Base-by-base conservation (phyloP, 2,113 vertebrate species). In the Emydura subglobosa region DNA sequence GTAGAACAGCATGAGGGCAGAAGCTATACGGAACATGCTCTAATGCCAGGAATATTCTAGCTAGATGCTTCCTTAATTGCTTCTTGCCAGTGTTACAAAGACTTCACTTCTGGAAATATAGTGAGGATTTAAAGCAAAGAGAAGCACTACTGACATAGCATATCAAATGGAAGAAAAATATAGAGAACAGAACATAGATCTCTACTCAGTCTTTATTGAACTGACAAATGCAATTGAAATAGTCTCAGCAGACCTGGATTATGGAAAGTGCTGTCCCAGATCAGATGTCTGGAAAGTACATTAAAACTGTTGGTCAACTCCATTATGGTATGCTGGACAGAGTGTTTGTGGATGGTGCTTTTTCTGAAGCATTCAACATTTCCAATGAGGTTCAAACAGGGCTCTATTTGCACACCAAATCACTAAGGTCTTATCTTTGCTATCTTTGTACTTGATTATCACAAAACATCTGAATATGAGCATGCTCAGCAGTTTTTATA, bases 191-290 rank as follows among this genome's bases (percentile, higher is more conserved):
- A 96, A 88, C 78, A 91, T 92, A 68, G 95, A 93, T 94, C 87
- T 91, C 81, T 87, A 79, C 87, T 94, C 83, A 82, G 78, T 95
- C 88, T 95, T 91, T 83, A 94, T 42, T 86, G 89, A 94, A 95
- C 65, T 94, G 88, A 97, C 86, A 95, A 94, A 96, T 92, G 93
- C 61, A 96, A 92, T 25, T 85, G 90, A 95, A 97, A 85, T 21
- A 82, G 94, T 83, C 93, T 90, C 91, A 93, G 94, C 22, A 96
- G 86, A 90, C 83, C 50, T 74, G 80, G 88, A 88, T 92, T 96
- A 93, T 49, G 92, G 95, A 95, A 97, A 95, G 79, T 55, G 49
- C 65, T 87, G 79, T 50, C 79, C 85, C 81, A 90, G 89, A 82
- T 51, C 55, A 3, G 82, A 88, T 92, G 61, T 88, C 92, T 89